Evolutionary conservation across 2,113 vertebrate genomes (phyloP), one percentile per base, ranked within the genome.

Genomic region (Condylura cristata): DNA sequence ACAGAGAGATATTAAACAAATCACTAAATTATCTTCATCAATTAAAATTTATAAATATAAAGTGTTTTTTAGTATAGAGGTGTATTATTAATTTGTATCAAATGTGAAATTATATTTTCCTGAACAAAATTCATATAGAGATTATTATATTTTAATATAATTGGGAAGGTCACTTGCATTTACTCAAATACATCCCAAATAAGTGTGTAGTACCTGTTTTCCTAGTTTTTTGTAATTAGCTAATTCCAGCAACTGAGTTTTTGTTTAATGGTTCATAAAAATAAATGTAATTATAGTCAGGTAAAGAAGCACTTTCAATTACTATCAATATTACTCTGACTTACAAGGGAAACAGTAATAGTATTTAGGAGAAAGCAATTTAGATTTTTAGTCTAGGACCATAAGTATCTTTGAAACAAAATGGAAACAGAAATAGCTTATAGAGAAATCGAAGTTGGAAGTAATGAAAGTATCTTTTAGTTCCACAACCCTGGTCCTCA

Each of bases 381-480:
- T 78, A 18, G 5, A 37, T 56, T 80, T 82, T 92, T 84, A 86
- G 8, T 89, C 78, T 78, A 91, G 5, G 2, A 68, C 1, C 89
- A 87, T 22, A 94, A 80, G 39, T 78, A 48, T 83, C 65, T 56
- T 95, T 89, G 24, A 95, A 96, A 92, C 41, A 68, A 87, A 96
- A 83, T 48, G 34, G 17, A 46, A 96, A 48, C 6, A 46, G 70
- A 83, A 68, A 34, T 3, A 39, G 28, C 28, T 48, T 76, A 58
- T 30, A 92, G n/a, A 68, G 41, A 92, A 95, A 96, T 87, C 0
- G 0, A 6, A 30, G 26, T 26, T 58, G 24, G 51, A 88, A 92
- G 51, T 0, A 79, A 18, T 85, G 24, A 17, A 82, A 51, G 0
- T 14, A 56, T 18, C 3, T 56, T 93, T 8, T 65, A 84, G 30